Evolutionary conservation across 2,888 invertebrate species (phyloP), one percentile per base, ranked within the genome.

Genomic region (Apamea monoglypha): DNA sequence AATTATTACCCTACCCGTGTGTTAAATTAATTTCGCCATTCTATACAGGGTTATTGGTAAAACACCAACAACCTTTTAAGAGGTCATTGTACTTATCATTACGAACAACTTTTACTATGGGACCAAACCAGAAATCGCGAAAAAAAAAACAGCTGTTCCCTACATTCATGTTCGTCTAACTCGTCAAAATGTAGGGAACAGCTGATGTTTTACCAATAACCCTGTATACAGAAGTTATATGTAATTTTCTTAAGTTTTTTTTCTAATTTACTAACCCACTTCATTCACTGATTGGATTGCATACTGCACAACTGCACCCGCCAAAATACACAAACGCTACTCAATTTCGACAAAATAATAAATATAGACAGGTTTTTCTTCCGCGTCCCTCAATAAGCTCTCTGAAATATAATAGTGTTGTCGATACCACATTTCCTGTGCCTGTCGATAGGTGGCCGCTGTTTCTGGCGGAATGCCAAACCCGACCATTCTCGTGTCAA

Each of bases 381-480:
- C 71, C 47, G 44, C 71, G 25, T 81, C 74, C 75, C 68, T 69
- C 85, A 85, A 84, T 78, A 85, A 87, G 73, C 85, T 67, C 36
- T 74, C 81, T 66, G 78, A 88, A 86, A 84, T 67, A 67, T 84
- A 87, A 82, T 87, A 88, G 84, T 81, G 80, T 82, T 84, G 83
- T 88, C 86, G 63, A 80, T 84, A 47, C 79, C 73, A 84, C 72
- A 81, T 82, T 89, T 84, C 88, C 81, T 82, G 81, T 21, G 36
- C 67, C 66, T 76, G 78, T 90, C 80, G 47, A 89, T 89, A 79
- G 82, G 63, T 76, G 75, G 63, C 78, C n/a, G 71, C 63, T 59
- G 75, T 82, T 75, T 53, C 70, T 89, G 90, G 89, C 87, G 6
- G 25, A 25, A 16, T 44, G 86, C 89, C 89, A 86, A 86, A 77